These are phyloP conservation scores for Pachypanchax playfairii DNA, from an alignment of 2,113 vertebrate genomes.

Conservation along the genomic window DNA sequence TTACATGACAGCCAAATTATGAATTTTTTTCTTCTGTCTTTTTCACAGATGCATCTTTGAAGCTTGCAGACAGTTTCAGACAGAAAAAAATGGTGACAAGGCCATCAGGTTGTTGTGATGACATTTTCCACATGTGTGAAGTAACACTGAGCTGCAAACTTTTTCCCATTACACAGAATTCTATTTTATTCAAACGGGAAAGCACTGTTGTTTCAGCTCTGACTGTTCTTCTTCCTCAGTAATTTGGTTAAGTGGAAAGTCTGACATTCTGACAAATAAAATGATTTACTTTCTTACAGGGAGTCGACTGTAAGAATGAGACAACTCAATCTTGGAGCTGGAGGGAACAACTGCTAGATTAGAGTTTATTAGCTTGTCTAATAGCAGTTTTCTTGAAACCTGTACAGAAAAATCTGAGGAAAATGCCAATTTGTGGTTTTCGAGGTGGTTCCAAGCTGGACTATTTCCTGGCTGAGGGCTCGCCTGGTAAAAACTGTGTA, in stretches of 20 bases:
- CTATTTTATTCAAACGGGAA: conserved; percentile 32
- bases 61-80: conserved; percentile 28
- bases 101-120: conserved; percentile 27
- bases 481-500: not conserved
- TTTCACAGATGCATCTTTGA: conserved; percentile 41
- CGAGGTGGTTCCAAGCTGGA: not conserved
- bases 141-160: conserved; percentile 21
- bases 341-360: not conserved
- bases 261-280: conserved; percentile 16
- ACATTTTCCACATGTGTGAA: conserved; percentile 52
- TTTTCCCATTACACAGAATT: conserved; percentile 16
- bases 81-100: conserved; percentile 36
- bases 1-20: conserved; percentile 41
- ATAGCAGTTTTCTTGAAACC: not conserved
- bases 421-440: not conserved
- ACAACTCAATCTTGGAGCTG: not conserved
- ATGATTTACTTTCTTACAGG: not conserved
- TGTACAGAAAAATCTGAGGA: not conserved
- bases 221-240: conserved; percentile 10
- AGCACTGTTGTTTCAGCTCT: conserved; percentile 20
- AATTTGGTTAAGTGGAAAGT: conserved; percentile 15
- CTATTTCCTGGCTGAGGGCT: not conserved
- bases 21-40: conserved; percentile 8
- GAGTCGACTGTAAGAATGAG: not conserved
- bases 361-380: not conserved